Evolutionary conservation across 2,113 vertebrate species (phyloP).

Genomic region (Calypte anna): DNA sequence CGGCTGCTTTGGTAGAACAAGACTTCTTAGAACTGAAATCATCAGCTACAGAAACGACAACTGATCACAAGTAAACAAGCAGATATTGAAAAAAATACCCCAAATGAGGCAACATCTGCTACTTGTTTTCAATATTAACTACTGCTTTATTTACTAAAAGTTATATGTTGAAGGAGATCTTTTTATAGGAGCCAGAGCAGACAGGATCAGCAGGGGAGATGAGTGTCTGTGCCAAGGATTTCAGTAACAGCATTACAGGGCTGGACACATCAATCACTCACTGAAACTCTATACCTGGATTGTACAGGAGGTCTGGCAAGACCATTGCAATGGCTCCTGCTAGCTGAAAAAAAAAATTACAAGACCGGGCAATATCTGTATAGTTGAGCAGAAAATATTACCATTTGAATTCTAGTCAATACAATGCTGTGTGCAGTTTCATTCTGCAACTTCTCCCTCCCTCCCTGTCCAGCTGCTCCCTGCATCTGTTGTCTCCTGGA

Average conservation of each 20-base stretch:
- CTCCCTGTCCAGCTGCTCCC: background rate
- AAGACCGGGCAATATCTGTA: background rate
- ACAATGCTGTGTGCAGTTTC: background rate
- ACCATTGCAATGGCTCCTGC: accelerated
- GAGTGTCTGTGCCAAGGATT: background rate
- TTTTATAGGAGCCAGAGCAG: background rate
- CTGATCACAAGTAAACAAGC: background rate
- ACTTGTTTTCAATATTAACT: background rate
- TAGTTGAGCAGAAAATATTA: background rate
- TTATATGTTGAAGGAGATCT: background rate
- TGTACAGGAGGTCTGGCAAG: background rate
- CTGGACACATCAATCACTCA: background rate
- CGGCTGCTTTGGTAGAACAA: background rate
- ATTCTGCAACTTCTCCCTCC: background rate
- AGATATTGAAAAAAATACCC: background rate
- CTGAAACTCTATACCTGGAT: background rate
- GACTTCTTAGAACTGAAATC: background rate
- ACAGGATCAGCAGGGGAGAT: background rate
- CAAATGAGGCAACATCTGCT: background rate
- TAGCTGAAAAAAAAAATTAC: accelerated
- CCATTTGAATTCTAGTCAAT: background rate
- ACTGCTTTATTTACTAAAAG: background rate
- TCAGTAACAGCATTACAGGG: background rate
- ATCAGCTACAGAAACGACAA: background rate
- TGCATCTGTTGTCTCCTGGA: background rate